A percentile compares a stretch with the other conserved stretches of the same genome.
Evolutionary conservation across 2,888 invertebrate genomes (phyloP).

Genomic region (Drosophila setosimentum): DNA sequence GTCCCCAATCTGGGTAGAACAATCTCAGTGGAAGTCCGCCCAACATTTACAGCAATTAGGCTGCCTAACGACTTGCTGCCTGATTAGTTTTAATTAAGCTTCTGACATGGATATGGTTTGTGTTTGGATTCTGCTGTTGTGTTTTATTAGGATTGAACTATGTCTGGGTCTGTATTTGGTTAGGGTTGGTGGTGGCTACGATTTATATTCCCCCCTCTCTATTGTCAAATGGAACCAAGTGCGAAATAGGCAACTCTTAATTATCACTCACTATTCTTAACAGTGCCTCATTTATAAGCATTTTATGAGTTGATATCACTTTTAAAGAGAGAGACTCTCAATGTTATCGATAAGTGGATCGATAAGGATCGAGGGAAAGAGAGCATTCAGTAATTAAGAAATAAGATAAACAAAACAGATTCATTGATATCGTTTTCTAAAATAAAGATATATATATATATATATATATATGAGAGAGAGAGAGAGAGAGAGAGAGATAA

Average conservation of each 20-base stretch:
- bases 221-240: slow-evolving; percentile 23
- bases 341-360: slow-evolving; percentile 12
- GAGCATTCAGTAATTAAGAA: background rate
- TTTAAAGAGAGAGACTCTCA: background rate
- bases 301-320: background rate
- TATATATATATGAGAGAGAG: background rate
- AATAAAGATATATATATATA: background rate
- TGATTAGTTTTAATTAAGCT: slow-evolving; percentile 73
- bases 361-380: background rate
- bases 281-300: background rate
- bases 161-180: slow-evolving; percentile 19
- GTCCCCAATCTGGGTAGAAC: slow-evolving; percentile 6
- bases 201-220: background rate
- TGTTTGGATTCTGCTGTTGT: background rate
- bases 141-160: slow-evolving; percentile 1
- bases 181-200: slow-evolving; percentile 1
- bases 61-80: slow-evolving; percentile 37
- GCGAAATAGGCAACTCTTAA: slow-evolving; percentile 15
- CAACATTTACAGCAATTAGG: slow-evolving; percentile 60
- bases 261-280: slow-evolving; percentile 1
- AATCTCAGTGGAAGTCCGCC: slow-evolving; percentile 30
- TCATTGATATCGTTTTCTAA: background rate
- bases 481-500: background rate
- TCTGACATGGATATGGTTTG: slow-evolving; percentile 42
- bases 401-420: background rate